These are phyloP conservation scores for Ophioderma brevispina DNA, from an alignment of 35 echinoderm and acorn worm species.

Conservation along the genomic window DNA sequence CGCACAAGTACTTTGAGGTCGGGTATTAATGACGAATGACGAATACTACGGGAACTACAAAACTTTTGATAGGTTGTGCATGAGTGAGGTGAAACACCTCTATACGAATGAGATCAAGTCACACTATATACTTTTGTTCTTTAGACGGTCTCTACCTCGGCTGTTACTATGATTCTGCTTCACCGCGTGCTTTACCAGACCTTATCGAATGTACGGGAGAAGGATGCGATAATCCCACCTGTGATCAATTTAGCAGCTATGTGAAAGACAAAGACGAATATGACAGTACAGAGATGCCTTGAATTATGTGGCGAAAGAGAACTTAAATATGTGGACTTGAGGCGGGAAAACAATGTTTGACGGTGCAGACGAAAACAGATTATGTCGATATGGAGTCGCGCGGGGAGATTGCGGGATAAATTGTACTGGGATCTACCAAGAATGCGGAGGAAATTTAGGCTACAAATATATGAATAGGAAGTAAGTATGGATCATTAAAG, in stretches of 20 bases:
- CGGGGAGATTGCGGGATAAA: background rate
- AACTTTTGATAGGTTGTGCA: too few relatives aligned
- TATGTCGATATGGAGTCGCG: background rate
- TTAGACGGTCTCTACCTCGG: background rate
- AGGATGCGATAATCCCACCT: background rate
- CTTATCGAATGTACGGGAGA: conserved; percentile 11
- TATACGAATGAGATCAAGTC: too few relatives aligned
- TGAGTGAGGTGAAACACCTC: too few relatives aligned
- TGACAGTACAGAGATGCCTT: conserved; percentile 28
- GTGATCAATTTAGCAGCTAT: background rate
- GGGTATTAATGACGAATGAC: too few relatives aligned
- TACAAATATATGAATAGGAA: conserved; percentile 66
- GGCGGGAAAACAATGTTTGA: conserved; percentile 50
- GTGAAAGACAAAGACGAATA: background rate
- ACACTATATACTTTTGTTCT: background rate
- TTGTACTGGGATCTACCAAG: conserved; percentile 48
- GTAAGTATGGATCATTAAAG: too few relatives aligned
- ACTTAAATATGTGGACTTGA: conserved; percentile 28
- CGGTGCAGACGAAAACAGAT: conserved; percentile 10
- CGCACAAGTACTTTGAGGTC: too few relatives aligned
- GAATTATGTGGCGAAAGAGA: conserved; percentile 17
- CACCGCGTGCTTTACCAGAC: background rate
- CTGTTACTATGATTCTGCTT: conserved; percentile 1
- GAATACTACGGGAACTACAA: too few relatives aligned
- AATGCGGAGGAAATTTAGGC: conserved; percentile 56